Evolutionary conservation across 1,140 invertebrate species (phyloP), one percentile per base, ranked within the genome.

Genomic region (Aleiodes sp.): DNA sequence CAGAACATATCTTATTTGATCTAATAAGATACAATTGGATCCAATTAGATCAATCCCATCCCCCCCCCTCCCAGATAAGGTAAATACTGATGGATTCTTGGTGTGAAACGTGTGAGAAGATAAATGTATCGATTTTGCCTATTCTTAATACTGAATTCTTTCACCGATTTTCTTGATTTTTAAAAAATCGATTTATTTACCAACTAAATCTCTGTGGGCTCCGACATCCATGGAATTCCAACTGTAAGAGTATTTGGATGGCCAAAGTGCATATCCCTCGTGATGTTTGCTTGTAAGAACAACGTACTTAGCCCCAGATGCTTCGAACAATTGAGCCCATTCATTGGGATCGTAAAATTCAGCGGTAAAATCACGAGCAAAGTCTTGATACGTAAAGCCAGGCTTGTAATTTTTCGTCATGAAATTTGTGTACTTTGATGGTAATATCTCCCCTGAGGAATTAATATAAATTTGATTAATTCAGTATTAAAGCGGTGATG

Each of bases 241-340:
- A 77, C 94, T 94, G 77, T 92, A 98, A 0, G 94, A 92, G 66
- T 91, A 90, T 73, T 89, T 91, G 0, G 94, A 96, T 28, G 96
- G 96, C 91, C 95, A 98, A 28, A 97, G 66, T 0, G 95, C 94
- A 76, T 89, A 98, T 9, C 96, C 96, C 84, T 98, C 96, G 80
- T 98, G 96, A 88, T 98, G 96, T 86, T 98, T 98, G 75, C 92
- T 95, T 1, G 96, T 98, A 1, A 98, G 78, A 2, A 98, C 94
- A 4, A 98, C 89, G 80, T 98, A 95, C 89, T 91, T 94, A 43
- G 94, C 94, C 62, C 94, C 94, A 57, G 94, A 90, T 73, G 89
- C 88, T 67, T 88, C 75, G 75, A 96, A 93, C 10, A 96, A 80
- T 68, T 91, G 80, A 12, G 92, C 92, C 94, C 94, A 96, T 73